Percentiles rank a stretch among this genome's conserved stretches.
Evolutionary conservation across 2,113 vertebrate genomes (phyloP).

Genomic region (Rhinoptilus africanus): DNA sequence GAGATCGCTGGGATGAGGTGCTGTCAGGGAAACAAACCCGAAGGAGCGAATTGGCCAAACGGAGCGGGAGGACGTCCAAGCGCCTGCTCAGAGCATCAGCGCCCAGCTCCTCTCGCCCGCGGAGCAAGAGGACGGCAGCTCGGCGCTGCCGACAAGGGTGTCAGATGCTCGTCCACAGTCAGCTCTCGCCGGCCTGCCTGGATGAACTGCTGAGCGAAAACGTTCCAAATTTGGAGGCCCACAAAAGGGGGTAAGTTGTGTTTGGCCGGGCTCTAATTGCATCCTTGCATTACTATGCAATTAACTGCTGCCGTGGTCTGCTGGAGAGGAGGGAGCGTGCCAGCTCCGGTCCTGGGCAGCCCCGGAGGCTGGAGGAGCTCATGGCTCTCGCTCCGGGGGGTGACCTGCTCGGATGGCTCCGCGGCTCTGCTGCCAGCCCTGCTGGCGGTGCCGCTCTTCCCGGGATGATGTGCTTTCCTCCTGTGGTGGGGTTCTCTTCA

Average conservation of each 20-base stretch:
- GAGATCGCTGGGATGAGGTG: background rate
- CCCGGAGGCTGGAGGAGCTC: slow-evolving; percentile 15
- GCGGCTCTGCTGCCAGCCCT: background rate
- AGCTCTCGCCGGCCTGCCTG: background rate
- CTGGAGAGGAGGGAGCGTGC: background rate
- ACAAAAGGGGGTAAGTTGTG: background rate
- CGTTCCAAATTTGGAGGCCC: slow-evolving; percentile 17
- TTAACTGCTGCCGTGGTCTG: slow-evolving; percentile 49
- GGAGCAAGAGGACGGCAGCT: background rate
- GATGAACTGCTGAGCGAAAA: background rate
- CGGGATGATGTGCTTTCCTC: background rate
- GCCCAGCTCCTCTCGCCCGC: background rate
- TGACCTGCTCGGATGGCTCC: background rate
- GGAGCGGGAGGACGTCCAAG: background rate
- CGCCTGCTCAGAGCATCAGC: background rate
- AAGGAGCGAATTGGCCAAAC: background rate
- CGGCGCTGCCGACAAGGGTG: background rate
- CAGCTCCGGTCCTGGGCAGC: slow-evolving; percentile 8
- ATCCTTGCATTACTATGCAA: slow-evolving; percentile 45
- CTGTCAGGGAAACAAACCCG: background rate
- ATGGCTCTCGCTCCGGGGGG: background rate
- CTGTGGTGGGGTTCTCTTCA: background rate
- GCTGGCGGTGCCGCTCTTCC: background rate
- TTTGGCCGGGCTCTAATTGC: slow-evolving; percentile 45
- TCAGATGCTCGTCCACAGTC: background rate